Evolutionary conservation across 2,113 vertebrate genomes (phyloP).

Genomic region (Atrichornis clamosus): DNA sequence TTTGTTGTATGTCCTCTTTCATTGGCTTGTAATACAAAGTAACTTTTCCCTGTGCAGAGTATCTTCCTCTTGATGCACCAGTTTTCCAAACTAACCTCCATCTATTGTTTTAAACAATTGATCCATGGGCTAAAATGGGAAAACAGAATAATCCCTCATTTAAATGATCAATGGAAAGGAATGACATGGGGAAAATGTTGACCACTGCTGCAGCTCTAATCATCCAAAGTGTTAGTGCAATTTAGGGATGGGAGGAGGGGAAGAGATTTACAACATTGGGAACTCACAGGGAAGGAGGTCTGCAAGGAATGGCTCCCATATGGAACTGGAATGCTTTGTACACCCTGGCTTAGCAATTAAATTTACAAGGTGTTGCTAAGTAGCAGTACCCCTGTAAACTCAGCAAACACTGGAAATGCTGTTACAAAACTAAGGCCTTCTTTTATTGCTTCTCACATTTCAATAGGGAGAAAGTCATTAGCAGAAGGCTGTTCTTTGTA

Average conservation of each 20-base stretch:
- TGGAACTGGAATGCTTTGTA: conserved; percentile 61
- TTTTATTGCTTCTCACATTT: conserved; percentile 65
- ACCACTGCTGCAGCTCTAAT: conserved; percentile 27
- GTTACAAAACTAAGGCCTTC: conserved; percentile 28
- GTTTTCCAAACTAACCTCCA: neutral
- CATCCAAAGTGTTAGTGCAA: conserved; percentile 52
- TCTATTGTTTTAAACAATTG: conserved; percentile 60
- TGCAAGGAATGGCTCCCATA: conserved; percentile 61
- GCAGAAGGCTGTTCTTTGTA: conserved; percentile 45
- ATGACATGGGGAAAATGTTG: conserved; percentile 32
- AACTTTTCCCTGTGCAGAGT: neutral
- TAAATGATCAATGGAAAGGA: conserved; percentile 61
- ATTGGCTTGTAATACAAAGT: neutral
- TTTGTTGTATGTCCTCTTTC: neutral
- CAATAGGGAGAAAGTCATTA: conserved; percentile 45
- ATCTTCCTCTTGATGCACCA: neutral
- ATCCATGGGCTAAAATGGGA: conserved; percentile 41
- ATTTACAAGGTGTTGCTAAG: conserved; percentile 63
- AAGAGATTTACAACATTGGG: conserved; percentile 46
- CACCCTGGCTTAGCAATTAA: conserved; percentile 50
- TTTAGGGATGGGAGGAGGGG: neutral
- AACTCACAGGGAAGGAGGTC: conserved; percentile 30
- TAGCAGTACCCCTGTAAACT: conserved; percentile 42
- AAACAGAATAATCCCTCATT: conserved; percentile 67
- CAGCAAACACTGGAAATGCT: conserved; percentile 49